Base-by-base conservation (phyloP, 2,888 invertebrate species). In the Caenorhabditis zanzibari region DNA sequence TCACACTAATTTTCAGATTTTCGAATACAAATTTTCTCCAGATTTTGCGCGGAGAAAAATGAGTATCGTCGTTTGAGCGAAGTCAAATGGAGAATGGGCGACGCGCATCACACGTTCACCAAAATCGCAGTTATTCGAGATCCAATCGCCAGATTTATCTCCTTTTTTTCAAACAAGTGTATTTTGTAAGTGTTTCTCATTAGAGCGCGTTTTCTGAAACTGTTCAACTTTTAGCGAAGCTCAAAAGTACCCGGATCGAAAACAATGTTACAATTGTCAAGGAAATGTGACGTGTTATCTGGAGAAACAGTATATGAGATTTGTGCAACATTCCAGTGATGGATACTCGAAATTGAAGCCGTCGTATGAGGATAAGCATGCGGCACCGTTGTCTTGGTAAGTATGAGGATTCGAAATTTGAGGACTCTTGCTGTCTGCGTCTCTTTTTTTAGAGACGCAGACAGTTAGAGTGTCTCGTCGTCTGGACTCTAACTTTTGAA, bases 151-250 rank as follows among this genome's bases (percentile, higher is more conserved):
- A 56, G 88, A 38, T 86, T 89, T 56, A 64, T 89, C 5, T 88
- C 88, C 7, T 86, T 85, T n/a, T 89, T 87, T 59, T 80, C 86
- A 26, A 86, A 89, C 56, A 86, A 88, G 59, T 89, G 89, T 49
- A 80, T 84, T 35, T 80, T 84, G 83, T 84, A 12, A 66, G 76
- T 68, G 6, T 54, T 3, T 35, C n/a, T 35, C 41, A 47, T 0
- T 26, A 7, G 22, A 49, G 26, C 26, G 26, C 14, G 10, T 24
- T 26, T 54, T 41, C 26, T 44, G 26, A 64, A 3, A 4, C 16
- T 7, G 0, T 3, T 16, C 47, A 35, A 41, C 24, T 71, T 75
- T 72, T 66, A 80, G 83, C 26, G 83, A 83, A 58, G 74, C 79
- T 9, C 59, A 75, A 56, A 83, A 79, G 52, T 83, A 68, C 24